Conservation (phyloP, 2,888 invertebrate genomes). For the Seladonia tumulorum region DNA sequence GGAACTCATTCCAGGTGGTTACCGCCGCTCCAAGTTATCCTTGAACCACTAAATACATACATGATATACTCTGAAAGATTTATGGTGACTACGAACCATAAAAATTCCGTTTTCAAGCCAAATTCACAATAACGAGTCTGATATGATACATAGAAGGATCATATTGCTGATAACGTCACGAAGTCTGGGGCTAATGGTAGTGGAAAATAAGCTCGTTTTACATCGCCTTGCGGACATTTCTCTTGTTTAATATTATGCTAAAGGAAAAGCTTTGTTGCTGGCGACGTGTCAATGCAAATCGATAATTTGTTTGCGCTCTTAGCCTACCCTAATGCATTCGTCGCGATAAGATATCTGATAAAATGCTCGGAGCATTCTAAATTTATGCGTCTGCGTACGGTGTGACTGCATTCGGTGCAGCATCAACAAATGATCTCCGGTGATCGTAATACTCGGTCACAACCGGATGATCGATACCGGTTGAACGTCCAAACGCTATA, state of each 20-base stretch:
- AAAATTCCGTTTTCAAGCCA: neutral
- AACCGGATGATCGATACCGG: neutral
- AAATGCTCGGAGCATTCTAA: neutral
- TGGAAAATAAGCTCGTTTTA: neutral
- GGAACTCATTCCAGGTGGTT: neutral
- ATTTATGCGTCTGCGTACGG: neutral
- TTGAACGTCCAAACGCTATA: neutral
- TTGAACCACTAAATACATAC: neutral
- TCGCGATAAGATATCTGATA: neutral
- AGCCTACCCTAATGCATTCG: neutral
- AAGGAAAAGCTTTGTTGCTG: neutral
- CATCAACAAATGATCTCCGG: neutral
- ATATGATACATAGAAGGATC: conserved; percentile 5
- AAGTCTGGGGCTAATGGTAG: neutral
- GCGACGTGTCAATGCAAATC: neutral
- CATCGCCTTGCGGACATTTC: neutral
- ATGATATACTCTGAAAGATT: neutral
- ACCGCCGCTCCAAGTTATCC: neutral
- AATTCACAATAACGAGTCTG: neutral
- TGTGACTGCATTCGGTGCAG: neutral
- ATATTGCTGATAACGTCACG: neutral
- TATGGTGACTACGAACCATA: neutral
- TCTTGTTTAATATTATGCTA: neutral
- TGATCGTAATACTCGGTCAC: neutral
- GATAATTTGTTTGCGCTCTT: neutral